Evolutionary conservation across 1,140 invertebrate species (phyloP), one percentile per base, ranked within the genome.

Genomic region (Acromyrmex heyeri): DNA sequence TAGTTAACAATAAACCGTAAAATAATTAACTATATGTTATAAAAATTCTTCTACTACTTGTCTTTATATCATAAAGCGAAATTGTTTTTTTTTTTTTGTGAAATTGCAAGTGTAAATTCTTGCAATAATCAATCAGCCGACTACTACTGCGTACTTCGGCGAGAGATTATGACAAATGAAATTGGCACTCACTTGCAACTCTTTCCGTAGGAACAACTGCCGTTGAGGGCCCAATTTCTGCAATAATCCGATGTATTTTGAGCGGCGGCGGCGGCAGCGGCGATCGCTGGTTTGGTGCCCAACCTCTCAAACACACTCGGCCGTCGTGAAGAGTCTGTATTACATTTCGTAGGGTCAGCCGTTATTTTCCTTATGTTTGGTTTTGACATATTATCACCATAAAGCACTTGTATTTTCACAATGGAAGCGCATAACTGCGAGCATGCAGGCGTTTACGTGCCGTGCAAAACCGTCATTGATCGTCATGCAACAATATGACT

Each of bases 261-360:
- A 67, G 86, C 83, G 87, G 88, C 24, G 67, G 67, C 34, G 53
- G 65, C 27, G 59, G 67, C 44, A 55, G 94, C 93, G 91, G 95
- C 94, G 50, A 95, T 95, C 79, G 96, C 96, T 92, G 97, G 97
- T 94, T 97, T 97, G 53, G 97, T 97, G 87, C 97, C 97, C 90
- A 98, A 96, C 91, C 97, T 96, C 95, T 97, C 97, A 95, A 97
- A 98, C 87, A 98, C 97, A 96, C 97, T 97, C 87, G 97, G 97
- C 94, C 97, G 96, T 91, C 94, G 93, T 91, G 94, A 95, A 91
- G 94, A 95, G 95, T 97, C 95, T 93, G 96, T 96, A 95, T 97
- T 97, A 93, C 96, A 96, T 96, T 96, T 97, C 92, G 96, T 96
- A 95, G 97, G 95, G 94, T 97, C 97, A 94, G 97, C 97, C 95